Conservation (phyloP, 2,113 vertebrate species). For the Pardalotus punctatus region DNA sequence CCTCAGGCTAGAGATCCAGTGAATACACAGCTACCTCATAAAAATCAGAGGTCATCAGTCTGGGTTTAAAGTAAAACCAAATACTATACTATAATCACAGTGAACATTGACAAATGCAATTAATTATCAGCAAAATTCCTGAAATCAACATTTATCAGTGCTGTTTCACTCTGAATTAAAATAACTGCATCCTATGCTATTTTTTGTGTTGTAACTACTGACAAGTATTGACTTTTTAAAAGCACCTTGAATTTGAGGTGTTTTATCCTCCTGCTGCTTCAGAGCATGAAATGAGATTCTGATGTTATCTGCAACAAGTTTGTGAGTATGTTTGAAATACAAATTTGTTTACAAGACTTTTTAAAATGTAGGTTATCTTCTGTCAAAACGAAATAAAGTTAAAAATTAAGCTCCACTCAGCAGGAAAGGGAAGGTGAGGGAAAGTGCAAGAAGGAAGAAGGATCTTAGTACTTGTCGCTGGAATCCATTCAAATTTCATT, state of each 20-base stretch:
- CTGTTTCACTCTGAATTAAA: not conserved
- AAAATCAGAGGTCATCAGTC: not conserved
- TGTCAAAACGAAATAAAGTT: not conserved
- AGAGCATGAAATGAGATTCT: not conserved
- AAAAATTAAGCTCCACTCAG: not conserved
- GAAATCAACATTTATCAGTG: not conserved
- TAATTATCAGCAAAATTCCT: not conserved
- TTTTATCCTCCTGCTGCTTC: not conserved
- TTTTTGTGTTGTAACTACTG: not conserved
- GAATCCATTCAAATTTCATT: not conserved
- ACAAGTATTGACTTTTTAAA: not conserved
- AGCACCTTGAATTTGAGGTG: not conserved
- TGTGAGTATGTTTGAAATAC: not conserved
- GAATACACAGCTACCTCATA: not conserved
- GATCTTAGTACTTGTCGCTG: not conserved
- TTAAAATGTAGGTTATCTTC: not conserved
- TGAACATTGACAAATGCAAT: not conserved
- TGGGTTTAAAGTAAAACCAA: not conserved
- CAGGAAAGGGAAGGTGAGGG: not conserved
- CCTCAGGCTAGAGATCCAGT: not conserved
- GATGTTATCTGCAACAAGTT: not conserved
- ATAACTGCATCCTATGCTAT: not conserved
- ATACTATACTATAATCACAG: not conserved
- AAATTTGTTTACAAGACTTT: constrained; percentile 24
- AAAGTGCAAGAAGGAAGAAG: not conserved